Percentiles rank a stretch among this genome's conserved stretches.
phyloP scores from a whole-genome alignment of 2,113 vertebrate species.

The Leptobrachium leishanense region DNA sequence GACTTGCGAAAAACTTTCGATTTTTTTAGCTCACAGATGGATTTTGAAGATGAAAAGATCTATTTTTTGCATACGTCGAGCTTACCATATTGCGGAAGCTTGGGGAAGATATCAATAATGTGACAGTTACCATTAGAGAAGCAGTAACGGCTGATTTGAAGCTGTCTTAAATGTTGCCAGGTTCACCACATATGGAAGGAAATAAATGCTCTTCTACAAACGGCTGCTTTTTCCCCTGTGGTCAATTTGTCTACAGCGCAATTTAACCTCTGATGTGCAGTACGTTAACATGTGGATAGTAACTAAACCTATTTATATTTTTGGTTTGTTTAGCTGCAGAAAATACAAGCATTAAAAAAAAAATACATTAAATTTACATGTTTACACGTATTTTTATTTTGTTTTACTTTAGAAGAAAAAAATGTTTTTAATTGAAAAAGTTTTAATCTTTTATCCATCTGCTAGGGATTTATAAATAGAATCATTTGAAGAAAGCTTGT shows the following conservation, averaged over 20 bases:
- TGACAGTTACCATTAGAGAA: neutral
- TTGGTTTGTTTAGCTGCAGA: neutral
- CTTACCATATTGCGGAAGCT: neutral
- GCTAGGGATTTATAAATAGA: constrained; percentile 46
- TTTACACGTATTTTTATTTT: constrained; percentile 36
- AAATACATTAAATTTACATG: neutral
- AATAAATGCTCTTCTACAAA: neutral
- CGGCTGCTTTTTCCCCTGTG: too few species aligned
- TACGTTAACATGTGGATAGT: neutral
- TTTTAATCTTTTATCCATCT: constrained; percentile 47
- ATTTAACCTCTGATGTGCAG: neutral
- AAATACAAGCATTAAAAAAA: neutral
- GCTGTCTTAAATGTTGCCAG: neutral
- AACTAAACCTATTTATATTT: neutral
- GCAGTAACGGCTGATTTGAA: neutral
- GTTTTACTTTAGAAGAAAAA: constrained; percentile 8
- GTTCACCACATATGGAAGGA: neutral
- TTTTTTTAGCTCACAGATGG: neutral
- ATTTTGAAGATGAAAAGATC: neutral
- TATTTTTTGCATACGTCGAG: neutral
- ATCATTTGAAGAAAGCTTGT: constrained; percentile 44
- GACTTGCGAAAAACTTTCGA: too few species aligned
- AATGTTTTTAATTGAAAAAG: constrained; percentile 44
- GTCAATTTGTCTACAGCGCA: neutral
- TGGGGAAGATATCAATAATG: neutral